Evolutionary conservation across 2,888 invertebrate genomes (phyloP), one percentile per base, ranked within the genome.

Genomic region (Brachyptera putata): DNA sequence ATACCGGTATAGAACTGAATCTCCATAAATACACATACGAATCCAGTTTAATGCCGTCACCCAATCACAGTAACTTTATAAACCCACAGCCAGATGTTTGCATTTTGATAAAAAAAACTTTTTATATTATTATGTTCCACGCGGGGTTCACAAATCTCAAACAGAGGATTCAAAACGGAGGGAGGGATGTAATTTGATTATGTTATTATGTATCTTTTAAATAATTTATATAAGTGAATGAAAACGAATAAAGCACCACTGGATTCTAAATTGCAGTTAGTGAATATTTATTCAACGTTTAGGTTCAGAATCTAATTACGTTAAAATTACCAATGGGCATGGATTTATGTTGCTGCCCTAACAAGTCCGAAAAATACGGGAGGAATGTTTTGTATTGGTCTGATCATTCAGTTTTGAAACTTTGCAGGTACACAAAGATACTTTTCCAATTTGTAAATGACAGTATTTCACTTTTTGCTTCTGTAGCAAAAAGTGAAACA

Each of bases 1-100:
- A n/a, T n/a, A 25, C 48, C 36, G 21, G 56, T 22, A 26, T 30
- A 39, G 36, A 55, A 55, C 22, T 57, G 48, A 59, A 62, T 62
- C 60, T 62, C 59, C 62, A 62, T 62, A 61, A 61, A 53, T 56
- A 61, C 39, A 61, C 61, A 61, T 58, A 41, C 39, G 41, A 41
- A 46, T 56, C 58, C 36, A 36, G 30, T 53, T 50, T 62, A 59
- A 62, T 62, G 58, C 56, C 37, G 57, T 57, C 59, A 59, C 56
- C 55, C 62, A 62, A 62, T 62, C 62, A 62, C 37, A 48, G 41
- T 62, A 62, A 62, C 62, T 62, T 56, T 50, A 59, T 62, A 58
- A 62, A 61, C 56, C 57, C 53, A 59, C 55, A 53, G 24, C 34
- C 53, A 53, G 53, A 36, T 53, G 53, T 53, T 53, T 53, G 53